Evolutionary conservation across 2,113 vertebrate species (phyloP).

Genomic region (Prionailurus bengalensis): DNA sequence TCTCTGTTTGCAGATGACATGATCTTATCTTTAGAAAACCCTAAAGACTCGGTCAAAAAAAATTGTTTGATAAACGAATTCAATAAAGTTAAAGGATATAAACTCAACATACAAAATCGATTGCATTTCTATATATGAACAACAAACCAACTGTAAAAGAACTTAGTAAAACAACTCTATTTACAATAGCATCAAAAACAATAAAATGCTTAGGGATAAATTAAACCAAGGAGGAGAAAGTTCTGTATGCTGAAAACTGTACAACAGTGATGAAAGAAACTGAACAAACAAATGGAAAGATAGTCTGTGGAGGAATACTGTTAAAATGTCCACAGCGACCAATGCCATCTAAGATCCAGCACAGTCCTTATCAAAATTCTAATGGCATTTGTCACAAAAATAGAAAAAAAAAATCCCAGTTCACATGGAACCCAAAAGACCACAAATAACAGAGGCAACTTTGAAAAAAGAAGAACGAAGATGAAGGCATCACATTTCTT

Average conservation of each 20-base stretch:
- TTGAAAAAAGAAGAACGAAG: neutral
- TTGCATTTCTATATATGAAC: neutral
- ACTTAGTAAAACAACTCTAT: neutral
- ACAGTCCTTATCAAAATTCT: neutral
- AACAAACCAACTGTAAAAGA: neutral
- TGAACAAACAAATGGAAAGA: neutral
- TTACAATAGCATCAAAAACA: neutral
- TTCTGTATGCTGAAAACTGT: neutral
- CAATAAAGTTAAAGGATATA: neutral
- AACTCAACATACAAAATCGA: neutral
- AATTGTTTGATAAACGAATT: neutral
- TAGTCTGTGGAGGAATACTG: neutral
- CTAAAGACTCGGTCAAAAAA: neutral
- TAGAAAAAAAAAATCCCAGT: neutral
- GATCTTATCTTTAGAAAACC: neutral
- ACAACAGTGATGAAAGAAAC: neutral
- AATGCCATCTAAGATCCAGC: neutral
- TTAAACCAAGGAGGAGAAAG: neutral
- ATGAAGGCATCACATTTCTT: neutral
- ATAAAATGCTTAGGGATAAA: neutral
- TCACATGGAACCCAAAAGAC: neutral
- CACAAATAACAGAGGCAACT: neutral
- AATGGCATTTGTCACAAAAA: neutral
- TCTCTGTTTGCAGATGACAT: slow-evolving; percentile 10
- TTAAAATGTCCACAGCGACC: neutral